Evolutionary conservation across 2,113 vertebrate species (phyloP).

Genomic region (Carollia perspicillata): DNA sequence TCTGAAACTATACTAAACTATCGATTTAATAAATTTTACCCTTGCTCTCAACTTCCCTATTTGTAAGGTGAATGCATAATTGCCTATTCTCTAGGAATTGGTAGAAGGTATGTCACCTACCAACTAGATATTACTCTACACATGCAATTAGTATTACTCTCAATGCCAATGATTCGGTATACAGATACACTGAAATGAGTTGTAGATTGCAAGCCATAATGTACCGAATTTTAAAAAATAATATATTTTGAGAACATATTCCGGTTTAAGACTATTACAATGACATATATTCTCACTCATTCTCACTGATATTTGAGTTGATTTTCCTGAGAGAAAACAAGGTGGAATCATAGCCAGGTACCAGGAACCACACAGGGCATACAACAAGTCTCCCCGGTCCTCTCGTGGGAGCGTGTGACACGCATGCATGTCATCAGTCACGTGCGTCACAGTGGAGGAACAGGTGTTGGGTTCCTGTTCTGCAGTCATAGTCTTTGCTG

Average conservation of each 20-base stretch:
- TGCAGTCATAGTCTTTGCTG: neutral
- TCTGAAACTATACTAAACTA: conserved; percentile 5
- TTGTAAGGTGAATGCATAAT: neutral
- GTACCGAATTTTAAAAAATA: neutral
- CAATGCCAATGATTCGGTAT: neutral
- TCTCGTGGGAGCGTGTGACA: neutral
- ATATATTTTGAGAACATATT: neutral
- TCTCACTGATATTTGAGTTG: neutral
- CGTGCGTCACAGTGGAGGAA: neutral
- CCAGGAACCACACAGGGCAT: neutral
- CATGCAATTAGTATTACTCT: neutral
- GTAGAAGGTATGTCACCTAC: neutral
- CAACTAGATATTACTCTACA: neutral
- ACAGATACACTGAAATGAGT: neutral
- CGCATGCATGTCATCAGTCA: neutral
- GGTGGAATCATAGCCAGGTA: neutral
- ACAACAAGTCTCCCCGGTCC: neutral
- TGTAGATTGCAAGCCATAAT: neutral
- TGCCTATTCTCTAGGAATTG: neutral
- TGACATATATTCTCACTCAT: neutral
- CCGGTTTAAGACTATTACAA: neutral
- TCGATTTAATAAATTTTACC: neutral
- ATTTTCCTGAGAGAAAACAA: neutral
- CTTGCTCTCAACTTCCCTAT: neutral
- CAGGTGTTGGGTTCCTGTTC: neutral